Percentiles rank a stretch among this genome's conserved stretches.
phyloP scores from a whole-genome alignment of 2,113 vertebrate genomes.

The Oryzias melastigma region DNA sequence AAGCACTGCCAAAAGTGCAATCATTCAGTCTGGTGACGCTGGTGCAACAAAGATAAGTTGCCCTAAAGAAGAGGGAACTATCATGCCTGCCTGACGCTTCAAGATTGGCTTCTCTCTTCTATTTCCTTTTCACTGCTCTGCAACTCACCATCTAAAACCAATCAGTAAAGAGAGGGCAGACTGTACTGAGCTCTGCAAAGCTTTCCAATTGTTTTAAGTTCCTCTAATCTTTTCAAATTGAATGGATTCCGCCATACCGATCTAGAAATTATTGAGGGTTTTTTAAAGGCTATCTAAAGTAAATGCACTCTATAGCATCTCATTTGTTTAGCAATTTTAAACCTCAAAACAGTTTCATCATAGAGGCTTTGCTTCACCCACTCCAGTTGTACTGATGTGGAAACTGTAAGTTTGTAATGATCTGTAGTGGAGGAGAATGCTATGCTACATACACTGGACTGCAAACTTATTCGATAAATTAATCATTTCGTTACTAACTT shows the following conservation, averaged over 20 bases:
- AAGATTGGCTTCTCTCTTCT: conserved; percentile 16
- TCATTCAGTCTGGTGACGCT: conserved; percentile 8
- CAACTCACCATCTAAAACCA: conserved; percentile 19
- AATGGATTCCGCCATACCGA: conserved; percentile 1
- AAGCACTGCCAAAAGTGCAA: conserved; percentile 4
- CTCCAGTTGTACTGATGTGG: conserved; percentile 5
- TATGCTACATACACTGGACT: background rate
- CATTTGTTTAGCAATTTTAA: background rate
- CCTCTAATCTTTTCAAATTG: background rate
- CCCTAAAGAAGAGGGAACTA: conserved; percentile 10
- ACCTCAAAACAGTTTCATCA: background rate
- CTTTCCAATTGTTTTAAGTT: background rate
- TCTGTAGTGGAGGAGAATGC: background rate
- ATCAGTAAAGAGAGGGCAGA: conserved; percentile 7
- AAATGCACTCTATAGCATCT: background rate
- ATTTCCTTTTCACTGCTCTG: conserved; percentile 29
- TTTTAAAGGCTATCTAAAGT: background rate
- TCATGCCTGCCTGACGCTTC: conserved; percentile 6
- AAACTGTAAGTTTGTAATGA: conserved; percentile 11
- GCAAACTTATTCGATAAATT: conserved; percentile 19
- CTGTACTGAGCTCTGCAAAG: conserved; percentile 7
- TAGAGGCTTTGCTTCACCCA: background rate
- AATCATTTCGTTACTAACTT: conserved; percentile 22
- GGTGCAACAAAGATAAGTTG: conserved; percentile 19
- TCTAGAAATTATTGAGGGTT: background rate